phyloP scores from a whole-genome alignment of 2,797 vertebrate species.

The Pogoniulus pusillus region DNA sequence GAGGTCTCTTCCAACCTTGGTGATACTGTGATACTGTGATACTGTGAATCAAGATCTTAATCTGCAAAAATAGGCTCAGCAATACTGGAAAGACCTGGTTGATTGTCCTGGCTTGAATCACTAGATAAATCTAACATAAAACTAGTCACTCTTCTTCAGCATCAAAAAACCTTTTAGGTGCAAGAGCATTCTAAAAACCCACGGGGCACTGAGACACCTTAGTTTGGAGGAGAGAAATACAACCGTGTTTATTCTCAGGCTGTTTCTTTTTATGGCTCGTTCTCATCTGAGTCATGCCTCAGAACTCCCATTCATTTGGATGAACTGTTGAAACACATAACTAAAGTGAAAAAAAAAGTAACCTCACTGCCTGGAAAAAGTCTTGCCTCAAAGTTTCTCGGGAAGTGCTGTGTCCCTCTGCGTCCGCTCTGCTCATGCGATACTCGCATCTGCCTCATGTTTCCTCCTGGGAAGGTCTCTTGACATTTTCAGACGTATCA shows the following conservation, averaged over 20 bases:
- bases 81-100: background rate
- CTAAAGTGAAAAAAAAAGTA: background rate
- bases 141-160: background rate
- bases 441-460: background rate
- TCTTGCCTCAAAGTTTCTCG: background rate
- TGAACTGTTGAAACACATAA: background rate
- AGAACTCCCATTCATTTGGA: slow-evolving; percentile 24
- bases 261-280: slow-evolving; percentile 27
- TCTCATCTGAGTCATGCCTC: slow-evolving; percentile 24
- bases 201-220: background rate
- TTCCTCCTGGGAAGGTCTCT: slow-evolving; percentile 14
- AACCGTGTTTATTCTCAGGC: background rate
- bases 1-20: too few relatives aligned
- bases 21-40: too few relatives aligned
- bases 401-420: rapidly evolving
- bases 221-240: background rate
- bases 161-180: background rate
- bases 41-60: background rate
- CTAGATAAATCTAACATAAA: background rate
- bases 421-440: background rate
- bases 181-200: background rate
- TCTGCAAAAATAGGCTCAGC: background rate
- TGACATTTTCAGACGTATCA: background rate
- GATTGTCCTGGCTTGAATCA: background rate
- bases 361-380: background rate